These are phyloP conservation scores for Pteropus alecto DNA, from an alignment of 2,113 vertebrate species.

Conservation along the genomic window DNA sequence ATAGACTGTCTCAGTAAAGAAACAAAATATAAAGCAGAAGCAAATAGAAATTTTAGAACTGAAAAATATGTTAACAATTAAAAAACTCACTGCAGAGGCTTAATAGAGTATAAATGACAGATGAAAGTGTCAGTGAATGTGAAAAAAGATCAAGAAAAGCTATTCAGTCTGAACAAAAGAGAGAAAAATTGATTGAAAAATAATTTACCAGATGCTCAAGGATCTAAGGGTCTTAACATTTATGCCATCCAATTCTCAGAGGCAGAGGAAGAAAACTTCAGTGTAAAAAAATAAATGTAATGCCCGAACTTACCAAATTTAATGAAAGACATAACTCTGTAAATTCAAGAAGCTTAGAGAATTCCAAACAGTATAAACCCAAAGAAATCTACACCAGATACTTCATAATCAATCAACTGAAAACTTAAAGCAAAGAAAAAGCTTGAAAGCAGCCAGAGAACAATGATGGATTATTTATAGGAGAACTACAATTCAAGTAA, in stretches of 20 bases:
- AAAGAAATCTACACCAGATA: neutral
- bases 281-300: neutral
- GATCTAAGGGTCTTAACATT: neutral
- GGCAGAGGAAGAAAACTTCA: neutral
- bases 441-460: neutral
- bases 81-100: neutral
- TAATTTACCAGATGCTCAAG: neutral
- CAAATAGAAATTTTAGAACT: slow-evolving; percentile 9
- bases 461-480: neutral
- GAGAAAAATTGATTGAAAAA: neutral
- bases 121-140: neutral
- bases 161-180: neutral
- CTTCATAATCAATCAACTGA: neutral
- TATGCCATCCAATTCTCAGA: neutral
- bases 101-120: neutral
- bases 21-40: neutral
- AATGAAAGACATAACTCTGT: neutral
- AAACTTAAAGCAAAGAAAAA: neutral
- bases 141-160: neutral
- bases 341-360: neutral
- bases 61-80: neutral
- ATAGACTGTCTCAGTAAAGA: neutral
- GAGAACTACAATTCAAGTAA: neutral
- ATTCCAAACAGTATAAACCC: neutral
- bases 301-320: neutral